A percentile compares a stretch with the other conserved stretches of the same genome.
Evolutionary conservation across 2,797 vertebrate genomes (phyloP).

Genomic region (Oreortyx pictus): DNA sequence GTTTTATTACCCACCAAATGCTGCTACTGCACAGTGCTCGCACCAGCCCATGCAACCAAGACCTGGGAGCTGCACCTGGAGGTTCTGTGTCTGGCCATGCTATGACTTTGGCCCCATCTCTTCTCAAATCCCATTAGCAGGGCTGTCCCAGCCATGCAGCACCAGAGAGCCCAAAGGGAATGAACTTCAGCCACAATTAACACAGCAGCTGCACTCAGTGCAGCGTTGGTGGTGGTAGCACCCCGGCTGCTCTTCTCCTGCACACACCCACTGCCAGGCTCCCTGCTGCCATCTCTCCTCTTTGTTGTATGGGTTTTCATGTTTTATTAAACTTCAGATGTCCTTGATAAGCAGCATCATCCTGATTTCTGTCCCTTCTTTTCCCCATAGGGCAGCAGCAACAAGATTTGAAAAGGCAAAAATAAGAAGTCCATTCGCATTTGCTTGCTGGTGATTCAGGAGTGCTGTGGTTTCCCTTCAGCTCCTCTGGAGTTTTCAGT

Average conservation of each 20-base stretch:
- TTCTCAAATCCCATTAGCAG: not conserved
- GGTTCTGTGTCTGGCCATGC: rapidly evolving
- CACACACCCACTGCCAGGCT: rapidly evolving
- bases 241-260: not conserved
- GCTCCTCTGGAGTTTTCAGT: not conserved
- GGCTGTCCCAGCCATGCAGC: not conserved
- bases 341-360: not conserved
- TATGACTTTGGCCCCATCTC: not conserved
- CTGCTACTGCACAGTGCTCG: not conserved
- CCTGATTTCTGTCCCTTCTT: not conserved
- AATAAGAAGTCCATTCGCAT: not conserved
- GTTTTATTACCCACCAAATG: not conserved
- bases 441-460: not conserved
- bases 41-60: not conserved
- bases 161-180: rapidly evolving
- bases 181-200: not conserved
- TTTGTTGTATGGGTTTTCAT: not conserved
- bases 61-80: not conserved
- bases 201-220: not conserved
- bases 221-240: rapidly evolving
- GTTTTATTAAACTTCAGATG: not conserved
- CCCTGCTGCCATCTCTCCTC: not conserved
- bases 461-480: rapidly evolving
- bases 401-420: not conserved
- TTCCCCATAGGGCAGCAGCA: not conserved